Conservation (phyloP, 2,888 invertebrate species). For the Acholoe squamosa region DNA sequence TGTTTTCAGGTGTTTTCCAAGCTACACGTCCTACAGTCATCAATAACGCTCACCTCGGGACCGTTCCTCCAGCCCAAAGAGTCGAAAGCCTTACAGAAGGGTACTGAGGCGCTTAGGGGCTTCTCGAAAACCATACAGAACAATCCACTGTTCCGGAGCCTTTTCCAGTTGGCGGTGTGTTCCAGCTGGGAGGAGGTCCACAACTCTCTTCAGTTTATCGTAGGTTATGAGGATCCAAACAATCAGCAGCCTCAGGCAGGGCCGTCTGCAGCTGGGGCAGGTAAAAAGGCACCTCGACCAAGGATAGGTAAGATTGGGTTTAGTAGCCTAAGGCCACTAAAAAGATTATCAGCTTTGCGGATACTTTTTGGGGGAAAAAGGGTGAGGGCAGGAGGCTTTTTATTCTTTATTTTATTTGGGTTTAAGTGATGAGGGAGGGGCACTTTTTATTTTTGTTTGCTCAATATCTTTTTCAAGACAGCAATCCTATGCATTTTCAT, state of each 20-base stretch:
- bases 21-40: slow-evolving; percentile 21
- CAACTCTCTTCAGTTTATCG: slow-evolving; percentile 58
- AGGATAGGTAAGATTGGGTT: slow-evolving; percentile 45
- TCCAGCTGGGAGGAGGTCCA: slow-evolving; percentile 65
- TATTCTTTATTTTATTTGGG: no score
- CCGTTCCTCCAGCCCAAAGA: background rate
- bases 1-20: slow-evolving; percentile 57
- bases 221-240: background rate
- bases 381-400: no score
- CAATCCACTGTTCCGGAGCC: slow-evolving; percentile 56
- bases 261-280: background rate
- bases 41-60: background rate
- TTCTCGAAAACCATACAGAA: slow-evolving; percentile 11
- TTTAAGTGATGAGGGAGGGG: no score
- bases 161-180: slow-evolving; percentile 66
- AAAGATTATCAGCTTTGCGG: no score
- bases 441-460: no score
- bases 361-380: no score
- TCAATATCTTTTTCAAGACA: no score
- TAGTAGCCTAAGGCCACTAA: no score
- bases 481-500: no score
- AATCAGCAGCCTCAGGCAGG: background rate
- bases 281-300: slow-evolving; percentile 48
- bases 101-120: background rate
- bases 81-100: background rate